phyloP scores from a whole-genome alignment of 1,140 invertebrate species.

The Aphelenchoides besseyi region DNA sequence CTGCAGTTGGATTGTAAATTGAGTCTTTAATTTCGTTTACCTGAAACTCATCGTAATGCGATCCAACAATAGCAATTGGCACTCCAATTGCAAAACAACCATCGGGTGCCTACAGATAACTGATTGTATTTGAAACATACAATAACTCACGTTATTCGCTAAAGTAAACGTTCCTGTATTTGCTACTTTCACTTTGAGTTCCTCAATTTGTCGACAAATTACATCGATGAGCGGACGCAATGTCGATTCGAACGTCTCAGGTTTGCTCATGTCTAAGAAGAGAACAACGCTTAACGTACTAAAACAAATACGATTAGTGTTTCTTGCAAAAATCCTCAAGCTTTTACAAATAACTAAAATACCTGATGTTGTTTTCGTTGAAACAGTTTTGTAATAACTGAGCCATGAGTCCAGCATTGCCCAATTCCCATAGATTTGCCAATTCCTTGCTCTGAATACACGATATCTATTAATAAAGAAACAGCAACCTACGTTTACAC shows the following conservation, averaged over 20 bases:
- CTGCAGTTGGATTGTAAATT: slow-evolving; percentile 1
- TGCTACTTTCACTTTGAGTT: not conserved
- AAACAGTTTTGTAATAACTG: slow-evolving; percentile 12
- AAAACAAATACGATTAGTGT: not conserved
- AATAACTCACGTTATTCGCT: slow-evolving; percentile 16
- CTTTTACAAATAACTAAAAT: slow-evolving; percentile 8
- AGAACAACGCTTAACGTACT: slow-evolving; percentile 18
- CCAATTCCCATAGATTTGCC: slow-evolving; percentile 29
- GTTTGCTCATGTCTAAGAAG: slow-evolving; percentile 19
- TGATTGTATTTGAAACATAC: not conserved
- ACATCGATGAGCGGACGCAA: slow-evolving; percentile 16
- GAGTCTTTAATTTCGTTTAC: not conserved
- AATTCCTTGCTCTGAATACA: slow-evolving; percentile 28
- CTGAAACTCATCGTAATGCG: slow-evolving; percentile 30
- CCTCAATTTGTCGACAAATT: not conserved
- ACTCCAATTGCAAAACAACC: slow-evolving; percentile 19
- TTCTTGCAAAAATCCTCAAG: not conserved
- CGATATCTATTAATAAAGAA: not conserved
- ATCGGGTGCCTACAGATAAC: not conserved
- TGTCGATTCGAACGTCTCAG: slow-evolving; percentile 13
- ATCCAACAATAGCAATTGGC: slow-evolving; percentile 18
- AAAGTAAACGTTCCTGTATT: not conserved
- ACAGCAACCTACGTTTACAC: slow-evolving; percentile 25
- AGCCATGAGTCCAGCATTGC: slow-evolving; percentile 5
- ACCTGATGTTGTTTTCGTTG: slow-evolving; percentile 24